Conservation (phyloP, 2,113 vertebrate species). For the Paradisaea rubra region DNA sequence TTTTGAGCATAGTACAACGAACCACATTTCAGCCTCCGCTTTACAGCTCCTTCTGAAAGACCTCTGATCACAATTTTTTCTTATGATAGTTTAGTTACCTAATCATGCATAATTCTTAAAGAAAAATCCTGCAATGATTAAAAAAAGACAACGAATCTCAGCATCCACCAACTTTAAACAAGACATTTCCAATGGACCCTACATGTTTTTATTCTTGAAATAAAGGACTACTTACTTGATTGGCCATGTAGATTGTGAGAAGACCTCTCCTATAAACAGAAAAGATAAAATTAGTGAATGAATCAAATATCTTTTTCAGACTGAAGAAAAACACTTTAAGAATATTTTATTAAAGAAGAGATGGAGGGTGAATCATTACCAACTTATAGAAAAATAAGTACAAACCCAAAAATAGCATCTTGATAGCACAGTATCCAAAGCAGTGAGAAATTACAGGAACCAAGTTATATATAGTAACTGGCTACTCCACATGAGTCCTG, state of each 20-base stretch:
- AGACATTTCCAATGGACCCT: background rate
- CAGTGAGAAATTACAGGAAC: background rate
- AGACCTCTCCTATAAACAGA: conserved; percentile 88
- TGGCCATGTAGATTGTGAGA: conserved; percentile 98
- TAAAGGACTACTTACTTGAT: conserved; percentile 84
- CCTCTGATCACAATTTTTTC: background rate
- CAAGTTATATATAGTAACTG: background rate
- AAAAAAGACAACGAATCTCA: background rate
- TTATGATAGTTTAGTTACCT: background rate
- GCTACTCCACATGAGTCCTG: background rate
- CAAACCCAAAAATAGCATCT: background rate
- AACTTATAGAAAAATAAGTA: background rate
- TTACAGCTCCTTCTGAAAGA: background rate
- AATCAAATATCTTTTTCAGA: background rate
- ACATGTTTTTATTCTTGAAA: background rate
- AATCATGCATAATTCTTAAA: background rate
- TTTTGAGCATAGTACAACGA: background rate
- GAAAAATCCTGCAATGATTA: background rate
- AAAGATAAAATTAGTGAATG: background rate
- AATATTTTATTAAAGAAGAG: background rate
- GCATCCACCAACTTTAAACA: background rate
- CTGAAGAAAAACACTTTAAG: background rate
- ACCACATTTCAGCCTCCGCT: background rate
- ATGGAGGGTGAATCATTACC: background rate
- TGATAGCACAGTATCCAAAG: background rate